phyloP scores from a whole-genome alignment of 2,888 invertebrate species.

The Antheraea yamamai region DNA sequence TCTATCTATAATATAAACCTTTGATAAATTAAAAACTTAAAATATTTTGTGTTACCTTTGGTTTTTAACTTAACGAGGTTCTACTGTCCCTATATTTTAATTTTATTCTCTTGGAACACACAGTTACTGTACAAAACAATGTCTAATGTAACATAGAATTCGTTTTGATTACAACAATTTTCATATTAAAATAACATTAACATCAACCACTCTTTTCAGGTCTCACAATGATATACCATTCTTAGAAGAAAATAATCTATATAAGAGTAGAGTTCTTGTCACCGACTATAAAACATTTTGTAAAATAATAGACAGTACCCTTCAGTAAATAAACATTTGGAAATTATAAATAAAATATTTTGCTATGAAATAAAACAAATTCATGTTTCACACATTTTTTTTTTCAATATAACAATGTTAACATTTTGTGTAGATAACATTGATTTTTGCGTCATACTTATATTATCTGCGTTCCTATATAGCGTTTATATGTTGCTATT shows the following conservation, averaged over 20 bases:
- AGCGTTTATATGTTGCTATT: conserved; percentile 38
- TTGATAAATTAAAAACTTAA: no score
- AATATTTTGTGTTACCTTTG: no score
- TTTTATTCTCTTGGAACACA: not conserved
- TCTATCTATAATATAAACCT: no score
- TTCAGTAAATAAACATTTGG: conserved; percentile 10
- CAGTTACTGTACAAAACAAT: not conserved
- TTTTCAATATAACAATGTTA: conserved; percentile 21
- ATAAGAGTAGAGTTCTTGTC: conserved; percentile 71
- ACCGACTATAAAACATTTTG: conserved; percentile 75
- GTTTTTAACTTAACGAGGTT: no score
- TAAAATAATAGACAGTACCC: conserved; percentile 60
- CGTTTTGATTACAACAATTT: conserved; percentile 12
- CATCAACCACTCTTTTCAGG: conserved; percentile 48
- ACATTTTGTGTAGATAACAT: conserved; percentile 22
- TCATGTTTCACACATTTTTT: conserved; percentile 5
- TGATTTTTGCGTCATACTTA: conserved; percentile 7
- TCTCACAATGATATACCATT: conserved; percentile 55
- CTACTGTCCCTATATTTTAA: no score
- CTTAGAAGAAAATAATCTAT: conserved; percentile 63
- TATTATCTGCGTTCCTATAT: conserved; percentile 12
- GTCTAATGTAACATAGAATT: not conserved
- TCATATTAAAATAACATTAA: not conserved
- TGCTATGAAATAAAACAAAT: conserved; percentile 10
- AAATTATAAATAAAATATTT: conserved; percentile 5